phyloP scores from a whole-genome alignment of 2,113 vertebrate genomes.

The Hypanus sabinus region DNA sequence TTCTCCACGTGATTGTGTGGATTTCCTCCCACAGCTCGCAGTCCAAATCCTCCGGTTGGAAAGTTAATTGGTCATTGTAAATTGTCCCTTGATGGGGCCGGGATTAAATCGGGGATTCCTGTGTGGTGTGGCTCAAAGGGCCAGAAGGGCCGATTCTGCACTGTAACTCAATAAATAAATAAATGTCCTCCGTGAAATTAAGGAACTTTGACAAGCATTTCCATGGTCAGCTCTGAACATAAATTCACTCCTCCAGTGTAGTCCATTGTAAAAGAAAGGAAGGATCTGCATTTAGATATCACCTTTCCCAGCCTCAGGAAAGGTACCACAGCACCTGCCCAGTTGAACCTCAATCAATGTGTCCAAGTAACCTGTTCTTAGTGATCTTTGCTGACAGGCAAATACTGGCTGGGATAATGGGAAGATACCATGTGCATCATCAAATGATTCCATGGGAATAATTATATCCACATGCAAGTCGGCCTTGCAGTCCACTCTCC shows the following conservation, averaged over 20 bases:
- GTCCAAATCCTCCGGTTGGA: too few relatives aligned
- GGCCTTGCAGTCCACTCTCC: not conserved
- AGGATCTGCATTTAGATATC: not conserved
- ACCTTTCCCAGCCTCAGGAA: not conserved
- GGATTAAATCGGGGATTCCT: too few relatives aligned
- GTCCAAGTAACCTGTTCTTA: not conserved
- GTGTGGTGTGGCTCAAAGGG: too few relatives aligned
- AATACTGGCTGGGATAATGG: not conserved
- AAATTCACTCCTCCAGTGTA: not conserved
- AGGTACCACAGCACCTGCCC: not conserved
- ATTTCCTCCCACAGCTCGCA: too few relatives aligned
- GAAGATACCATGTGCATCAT: too few relatives aligned
- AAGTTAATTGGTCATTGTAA: too few relatives aligned
- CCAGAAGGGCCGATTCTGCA: too few relatives aligned
- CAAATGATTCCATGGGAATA: too few relatives aligned
- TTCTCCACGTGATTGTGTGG: too few relatives aligned
- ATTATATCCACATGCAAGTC: not conserved
- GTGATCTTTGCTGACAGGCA: not conserved
- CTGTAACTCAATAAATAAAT: too few relatives aligned
- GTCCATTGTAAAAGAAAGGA: not conserved
- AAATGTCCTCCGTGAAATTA: not conserved
- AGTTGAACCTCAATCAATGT: not conserved
- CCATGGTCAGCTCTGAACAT: not conserved
- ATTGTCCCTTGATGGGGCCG: too few relatives aligned
- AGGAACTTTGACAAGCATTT: not conserved